Conservation (phyloP, 64 coral and sea anemone species). For the Montipora sp. region DNA sequence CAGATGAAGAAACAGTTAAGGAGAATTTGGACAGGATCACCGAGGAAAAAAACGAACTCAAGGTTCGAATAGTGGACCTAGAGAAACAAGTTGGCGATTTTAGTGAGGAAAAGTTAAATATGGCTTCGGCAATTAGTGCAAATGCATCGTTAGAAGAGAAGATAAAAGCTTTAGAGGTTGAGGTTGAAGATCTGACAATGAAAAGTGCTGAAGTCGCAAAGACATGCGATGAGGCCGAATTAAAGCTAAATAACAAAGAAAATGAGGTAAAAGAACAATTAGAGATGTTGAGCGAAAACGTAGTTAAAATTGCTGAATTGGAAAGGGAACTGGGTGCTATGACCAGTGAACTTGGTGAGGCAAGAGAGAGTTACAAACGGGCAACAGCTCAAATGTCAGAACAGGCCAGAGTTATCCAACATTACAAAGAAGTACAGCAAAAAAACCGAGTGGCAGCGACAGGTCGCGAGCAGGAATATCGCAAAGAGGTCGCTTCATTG, state of each 20-base stretch:
- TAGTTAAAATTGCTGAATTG: not conserved
- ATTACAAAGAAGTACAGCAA: constrained; percentile 66
- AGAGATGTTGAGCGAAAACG: not conserved
- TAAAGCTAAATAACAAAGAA: constrained; percentile 16
- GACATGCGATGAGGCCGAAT: constrained; percentile 23
- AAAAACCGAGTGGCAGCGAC: constrained; percentile 50
- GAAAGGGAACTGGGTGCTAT: not conserved
- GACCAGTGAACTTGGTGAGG: constrained; percentile 24
- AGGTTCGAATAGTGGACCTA: constrained; percentile 43
- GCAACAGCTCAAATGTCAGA: constrained; percentile 53
- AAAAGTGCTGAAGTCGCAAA: constrained; percentile 47
- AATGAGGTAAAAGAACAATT: constrained; percentile 1
- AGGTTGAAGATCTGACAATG: not conserved
- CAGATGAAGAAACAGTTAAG: constrained; percentile 28
- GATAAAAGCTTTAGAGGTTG: constrained; percentile 49
- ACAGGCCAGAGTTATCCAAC: constrained; percentile 75
- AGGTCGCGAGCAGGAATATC: constrained; percentile 68
- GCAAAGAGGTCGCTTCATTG: constrained; percentile 58
- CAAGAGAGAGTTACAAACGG: constrained; percentile 36
- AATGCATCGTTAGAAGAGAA: constrained; percentile 59
- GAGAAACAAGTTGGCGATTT: constrained; percentile 71
- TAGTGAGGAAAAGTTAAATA: constrained; percentile 48
- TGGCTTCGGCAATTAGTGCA: constrained; percentile 61
- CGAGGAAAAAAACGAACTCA: constrained; percentile 72
- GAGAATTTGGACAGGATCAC: constrained; percentile 44